These are phyloP conservation scores for Ascaphus truei DNA, from an alignment of 2,113 vertebrate species.

Conservation along the genomic window DNA sequence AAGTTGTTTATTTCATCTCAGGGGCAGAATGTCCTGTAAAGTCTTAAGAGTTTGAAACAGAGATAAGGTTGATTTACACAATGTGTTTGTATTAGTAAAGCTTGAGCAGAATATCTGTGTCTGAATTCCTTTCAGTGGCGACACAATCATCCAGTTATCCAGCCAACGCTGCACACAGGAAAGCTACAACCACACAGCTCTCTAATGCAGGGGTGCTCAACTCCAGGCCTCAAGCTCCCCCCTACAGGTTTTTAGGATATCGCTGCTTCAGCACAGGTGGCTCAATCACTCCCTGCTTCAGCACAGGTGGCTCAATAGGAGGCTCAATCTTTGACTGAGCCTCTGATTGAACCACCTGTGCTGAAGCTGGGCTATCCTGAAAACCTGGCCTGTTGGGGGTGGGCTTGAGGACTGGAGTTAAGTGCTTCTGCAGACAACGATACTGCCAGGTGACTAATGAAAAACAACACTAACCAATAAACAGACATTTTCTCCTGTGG, in stretches of 20 bases:
- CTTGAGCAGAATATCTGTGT: conserved; percentile 32
- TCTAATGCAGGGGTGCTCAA: conserved; percentile 6
- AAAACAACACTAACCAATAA: conserved; percentile 28
- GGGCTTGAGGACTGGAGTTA: too few species aligned
- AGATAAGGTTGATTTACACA: conserved; percentile 33
- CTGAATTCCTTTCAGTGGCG: conserved; percentile 25
- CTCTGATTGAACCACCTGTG: too few species aligned
- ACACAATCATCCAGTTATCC: conserved; percentile 30
- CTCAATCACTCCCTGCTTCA: too few species aligned
- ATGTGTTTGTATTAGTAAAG: conserved; percentile 32
- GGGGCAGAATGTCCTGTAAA: background rate
- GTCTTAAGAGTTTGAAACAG: conserved; percentile 7
- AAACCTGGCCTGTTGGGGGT: too few species aligned
- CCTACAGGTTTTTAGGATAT: background rate
- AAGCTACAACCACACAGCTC: conserved; percentile 28
- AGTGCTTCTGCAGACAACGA: conserved; percentile 51
- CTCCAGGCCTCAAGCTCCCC: conserved; percentile 39
- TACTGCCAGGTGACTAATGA: conserved; percentile 60
- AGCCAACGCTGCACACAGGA: conserved; percentile 25
- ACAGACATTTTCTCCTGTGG: background rate
- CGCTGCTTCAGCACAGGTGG: too few species aligned
- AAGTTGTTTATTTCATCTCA: conserved; percentile 26
- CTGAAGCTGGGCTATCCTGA: too few species aligned
- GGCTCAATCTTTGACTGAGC: too few species aligned
- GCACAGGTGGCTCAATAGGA: too few species aligned